Evolutionary conservation across 1,140 invertebrate genomes (phyloP), one percentile per base, ranked within the genome.

Genomic region (Epicauta chinensis): DNA sequence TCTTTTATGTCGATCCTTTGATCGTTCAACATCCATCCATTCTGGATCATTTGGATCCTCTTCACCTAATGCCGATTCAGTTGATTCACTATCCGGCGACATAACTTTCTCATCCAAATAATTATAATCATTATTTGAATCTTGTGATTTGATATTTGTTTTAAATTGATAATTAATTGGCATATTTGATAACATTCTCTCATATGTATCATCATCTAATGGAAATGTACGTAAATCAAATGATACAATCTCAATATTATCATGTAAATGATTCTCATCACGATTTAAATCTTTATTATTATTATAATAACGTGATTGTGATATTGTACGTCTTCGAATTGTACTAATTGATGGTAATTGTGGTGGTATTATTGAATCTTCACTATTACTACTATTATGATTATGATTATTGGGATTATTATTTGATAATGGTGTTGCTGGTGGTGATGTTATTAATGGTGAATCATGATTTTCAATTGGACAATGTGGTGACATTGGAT

Each of bases 41-140:
- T 91, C 87, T 2, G 82, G 83, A 72, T 91, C 87, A 66, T 88
- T 86, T 1, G 86, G 86, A 70, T 89, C 87, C 60, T 89, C 87
- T 3, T 79, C 77, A 52, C 78, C 72, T 32, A 78, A 75, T 14
- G 76, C 79, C 16, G 81, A 80, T 60, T 80, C 77, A 10, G 80
- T 80, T 14, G 77, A 77, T 60, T 83, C 81, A 48, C 77, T 77
- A 55, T 43, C 61, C 15, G 60, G 57, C 1, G 70, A 64, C 12
- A 60, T 55, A 1, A 41, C 36, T 17, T 61, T 62, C 2, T 49
- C 40, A 36, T 65, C 62, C 14, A 54, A 9, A 52, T 57, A 49
- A 34, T 34, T 34, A 34, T 34, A 11, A 34, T 34, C 32, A 34
- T 30, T 30, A 30, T 34, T 34, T 6, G 59, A 55, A 47, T 68